Evolutionary conservation across 2,113 vertebrate species (phyloP), one percentile per base, ranked within the genome.

Genomic region (Camelus bactrianus): DNA sequence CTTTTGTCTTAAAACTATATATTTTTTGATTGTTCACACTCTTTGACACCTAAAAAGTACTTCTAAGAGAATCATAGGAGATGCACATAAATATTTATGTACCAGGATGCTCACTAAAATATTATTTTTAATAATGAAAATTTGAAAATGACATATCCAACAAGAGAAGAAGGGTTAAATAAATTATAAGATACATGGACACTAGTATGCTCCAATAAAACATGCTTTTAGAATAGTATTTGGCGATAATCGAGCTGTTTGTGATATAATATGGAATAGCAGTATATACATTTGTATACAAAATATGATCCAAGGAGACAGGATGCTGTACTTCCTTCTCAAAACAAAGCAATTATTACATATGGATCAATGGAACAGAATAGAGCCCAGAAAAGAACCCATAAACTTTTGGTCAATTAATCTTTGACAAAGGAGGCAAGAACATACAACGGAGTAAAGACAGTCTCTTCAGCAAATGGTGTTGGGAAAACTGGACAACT

Each of bases 11-110:
- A 80, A 89, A 77, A 76, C 65, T n/a, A 42, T 67, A n/a, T 42
- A 85, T 56, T 84, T 79, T n/a, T 65, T 3, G 90, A 28, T 54
- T 80, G 22, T 65, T 86, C 60, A 84, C 22, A 85, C 38, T 83
- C 58, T 87, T 73, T 60, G 72, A 92, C 42, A 93, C 48, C 35
- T 76, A 92, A 42, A 56, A 62, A 93, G 50, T 24, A 84, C 64
- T 76, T 70, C 65, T 95, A 80, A 83, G 70, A 54, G 90, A 93
- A 93, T 85, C 82, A 86, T 72, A 73, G 85, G 48, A 93, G 70
- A 72, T 19, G 65, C 22, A 75, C 19, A 70, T 64, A 84, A 73
- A 95, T 88, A 94, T 79, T 52, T 72, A 94, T 67, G 75, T 20
- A 56, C 65, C 72, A 64, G 20, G 32, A 72, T 72, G n/a, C 60